phyloP scores from a whole-genome alignment of 2,113 vertebrate genomes.

The Poecile atricapillus region DNA sequence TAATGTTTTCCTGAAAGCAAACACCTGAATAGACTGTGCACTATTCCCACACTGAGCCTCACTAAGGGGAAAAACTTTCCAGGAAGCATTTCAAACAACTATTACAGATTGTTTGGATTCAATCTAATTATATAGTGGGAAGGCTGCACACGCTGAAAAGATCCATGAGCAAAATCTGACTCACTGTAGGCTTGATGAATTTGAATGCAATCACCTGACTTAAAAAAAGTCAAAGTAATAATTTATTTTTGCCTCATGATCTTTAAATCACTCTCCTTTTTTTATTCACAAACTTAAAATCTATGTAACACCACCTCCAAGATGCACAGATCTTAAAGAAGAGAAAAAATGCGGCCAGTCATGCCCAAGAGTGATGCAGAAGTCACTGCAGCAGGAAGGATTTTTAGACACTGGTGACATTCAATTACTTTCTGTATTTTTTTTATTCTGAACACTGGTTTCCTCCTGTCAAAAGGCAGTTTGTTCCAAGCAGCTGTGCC shows the following conservation, averaged over 20 bases:
- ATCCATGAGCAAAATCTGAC: not conserved
- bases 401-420: not conserved
- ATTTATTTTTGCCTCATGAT: not conserved
- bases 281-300: not conserved
- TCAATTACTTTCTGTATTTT: not conserved
- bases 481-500: not conserved
- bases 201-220: not conserved
- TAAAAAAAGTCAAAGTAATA: not conserved
- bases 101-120: not conserved
- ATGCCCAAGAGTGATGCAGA: not conserved
- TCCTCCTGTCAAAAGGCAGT: not conserved
- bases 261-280: not conserved
- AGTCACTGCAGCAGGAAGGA: not conserved
- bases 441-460: not conserved
- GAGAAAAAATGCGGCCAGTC: not conserved
- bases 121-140: not conserved
- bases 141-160: not conserved
- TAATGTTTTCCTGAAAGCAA: not conserved
- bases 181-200: not conserved
- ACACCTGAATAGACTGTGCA: not conserved
- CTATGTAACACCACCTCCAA: not conserved
- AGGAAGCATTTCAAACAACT: not conserved
- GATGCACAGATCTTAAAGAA: rapidly evolving
- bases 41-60: not conserved
- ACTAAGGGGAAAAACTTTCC: not conserved